phyloP scores from a whole-genome alignment of 23 tunicate species.

The Trididemnum miniatum region DNA sequence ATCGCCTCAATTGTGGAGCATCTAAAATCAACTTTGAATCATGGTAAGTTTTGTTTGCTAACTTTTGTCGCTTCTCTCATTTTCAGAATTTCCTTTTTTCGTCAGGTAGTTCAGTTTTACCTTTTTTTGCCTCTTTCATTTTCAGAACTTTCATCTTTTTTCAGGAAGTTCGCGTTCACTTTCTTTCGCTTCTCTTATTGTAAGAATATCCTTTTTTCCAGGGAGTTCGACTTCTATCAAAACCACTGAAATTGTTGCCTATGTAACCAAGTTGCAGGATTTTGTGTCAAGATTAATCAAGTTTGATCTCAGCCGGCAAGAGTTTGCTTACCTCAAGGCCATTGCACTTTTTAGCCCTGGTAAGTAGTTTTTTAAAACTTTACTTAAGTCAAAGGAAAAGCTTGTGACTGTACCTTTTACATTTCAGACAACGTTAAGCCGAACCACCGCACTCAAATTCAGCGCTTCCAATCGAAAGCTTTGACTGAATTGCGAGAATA shows the following conservation, averaged over 20 bases:
- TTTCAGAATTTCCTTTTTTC: too few relatives aligned
- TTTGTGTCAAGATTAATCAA: conserved; percentile 47
- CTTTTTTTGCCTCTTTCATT: too few relatives aligned
- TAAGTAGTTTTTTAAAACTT: too few relatives aligned
- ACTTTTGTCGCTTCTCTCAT: too few relatives aligned
- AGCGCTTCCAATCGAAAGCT: conserved; percentile 60
- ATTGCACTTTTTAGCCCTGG: conserved; percentile 79
- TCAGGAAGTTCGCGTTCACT: too few relatives aligned
- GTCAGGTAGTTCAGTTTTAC: too few relatives aligned
- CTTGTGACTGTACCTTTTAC: too few relatives aligned
- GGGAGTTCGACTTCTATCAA: background rate
- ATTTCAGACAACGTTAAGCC: conserved; percentile 61
- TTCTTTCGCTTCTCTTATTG: too few relatives aligned
- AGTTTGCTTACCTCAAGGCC: conserved; percentile 76
- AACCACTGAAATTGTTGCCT: background rate
- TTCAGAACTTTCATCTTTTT: too few relatives aligned
- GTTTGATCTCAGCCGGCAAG: conserved; percentile 56
- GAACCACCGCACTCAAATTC: conserved; percentile 54
- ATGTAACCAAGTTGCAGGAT: conserved; percentile 44
- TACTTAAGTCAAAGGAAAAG: too few relatives aligned
- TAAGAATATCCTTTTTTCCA: background rate
- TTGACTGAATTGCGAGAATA: conserved; percentile 71
- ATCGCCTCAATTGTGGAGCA: conserved; percentile 58
- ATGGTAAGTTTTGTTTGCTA: conserved; percentile 48
- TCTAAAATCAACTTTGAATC: conserved; percentile 42